Evolutionary conservation across 1,140 invertebrate species (phyloP).

Genomic region (Orius insidiosus): DNA sequence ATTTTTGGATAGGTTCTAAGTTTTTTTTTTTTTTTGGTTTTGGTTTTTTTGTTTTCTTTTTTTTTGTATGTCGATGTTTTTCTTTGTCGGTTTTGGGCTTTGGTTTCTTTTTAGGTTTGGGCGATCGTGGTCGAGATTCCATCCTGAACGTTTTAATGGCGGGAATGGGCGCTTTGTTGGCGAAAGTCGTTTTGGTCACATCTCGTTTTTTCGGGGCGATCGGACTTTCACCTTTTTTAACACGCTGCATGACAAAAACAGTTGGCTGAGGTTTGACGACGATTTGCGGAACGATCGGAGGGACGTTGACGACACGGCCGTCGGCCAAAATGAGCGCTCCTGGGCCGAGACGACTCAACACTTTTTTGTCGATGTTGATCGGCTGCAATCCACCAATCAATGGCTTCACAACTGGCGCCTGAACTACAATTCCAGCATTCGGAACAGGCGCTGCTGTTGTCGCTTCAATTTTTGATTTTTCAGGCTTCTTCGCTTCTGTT

Average conservation of each 20-base stretch:
- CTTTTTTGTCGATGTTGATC: conserved; percentile 10
- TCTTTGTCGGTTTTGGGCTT: conserved; percentile 8
- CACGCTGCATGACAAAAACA: conserved; percentile 13
- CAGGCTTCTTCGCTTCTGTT: background rate
- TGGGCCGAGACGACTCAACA: conserved; percentile 11
- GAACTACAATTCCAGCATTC: too few relatives aligned
- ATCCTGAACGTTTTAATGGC: conserved; percentile 32
- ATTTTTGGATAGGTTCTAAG: too few relatives aligned
- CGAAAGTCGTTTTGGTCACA: conserved; percentile 41
- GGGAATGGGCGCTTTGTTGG: conserved; percentile 52
- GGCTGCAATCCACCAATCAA: too few relatives aligned
- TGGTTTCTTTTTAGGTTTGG: conserved; percentile 18
- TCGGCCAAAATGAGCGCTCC: conserved; percentile 17
- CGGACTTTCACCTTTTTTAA: conserved; percentile 7
- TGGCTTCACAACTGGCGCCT: too few relatives aligned
- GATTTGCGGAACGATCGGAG: conserved; percentile 9
- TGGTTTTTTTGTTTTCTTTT: too few relatives aligned
- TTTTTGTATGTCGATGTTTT: too few relatives aligned
- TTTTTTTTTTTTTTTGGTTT: too few relatives aligned
- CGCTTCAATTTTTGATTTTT: background rate
- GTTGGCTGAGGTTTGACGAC: conserved; percentile 14
- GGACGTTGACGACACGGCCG: conserved; percentile 16
- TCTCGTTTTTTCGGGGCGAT: conserved; percentile 21
- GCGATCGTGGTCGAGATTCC: conserved; percentile 25
- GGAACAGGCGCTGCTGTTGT: too few relatives aligned